Conservation (phyloP, 2,797 vertebrate genomes). For the Kryptopterus vitreolus region DNA sequence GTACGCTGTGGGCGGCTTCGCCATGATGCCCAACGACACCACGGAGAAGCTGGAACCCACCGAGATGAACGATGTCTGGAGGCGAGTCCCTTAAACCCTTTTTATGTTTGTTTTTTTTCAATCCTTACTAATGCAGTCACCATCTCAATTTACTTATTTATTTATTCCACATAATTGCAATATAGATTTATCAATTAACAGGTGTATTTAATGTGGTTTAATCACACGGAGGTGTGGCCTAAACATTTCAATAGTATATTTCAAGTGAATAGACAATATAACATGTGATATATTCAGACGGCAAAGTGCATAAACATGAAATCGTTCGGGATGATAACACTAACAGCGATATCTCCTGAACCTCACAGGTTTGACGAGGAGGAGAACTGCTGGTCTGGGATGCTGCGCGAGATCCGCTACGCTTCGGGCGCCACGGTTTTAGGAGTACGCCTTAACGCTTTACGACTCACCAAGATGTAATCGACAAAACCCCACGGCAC, state of each 20-base stretch:
- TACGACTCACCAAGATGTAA: slow-evolving; percentile 91
- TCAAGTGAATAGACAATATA: background rate
- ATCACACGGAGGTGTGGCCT: background rate
- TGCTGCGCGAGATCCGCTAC: slow-evolving; percentile 87
- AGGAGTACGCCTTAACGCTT: slow-evolving; percentile 83
- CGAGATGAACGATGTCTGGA: slow-evolving; percentile 95
- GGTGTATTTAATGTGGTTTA: background rate
- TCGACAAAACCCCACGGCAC: slow-evolving; percentile 25
- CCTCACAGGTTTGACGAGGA: slow-evolving; percentile 83
- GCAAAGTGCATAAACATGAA: too few relatives aligned
- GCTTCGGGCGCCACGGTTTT: slow-evolving; percentile 85
- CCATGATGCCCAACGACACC: slow-evolving; percentile 87
- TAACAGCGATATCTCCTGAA: background rate
- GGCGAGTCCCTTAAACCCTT: slow-evolving; percentile 69
- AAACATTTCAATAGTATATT: background rate
- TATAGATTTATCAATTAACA: background rate
- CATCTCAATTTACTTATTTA: too few relatives aligned
- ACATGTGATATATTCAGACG: too few relatives aligned
- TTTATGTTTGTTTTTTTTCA: too few relatives aligned
- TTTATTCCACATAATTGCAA: too few relatives aligned
- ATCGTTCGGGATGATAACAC: too few relatives aligned
- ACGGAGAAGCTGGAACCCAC: slow-evolving; percentile 86
- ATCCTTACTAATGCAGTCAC: too few relatives aligned
- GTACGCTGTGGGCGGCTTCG: slow-evolving; percentile 89
- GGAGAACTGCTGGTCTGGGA: slow-evolving; percentile 87